Evolutionary conservation across 2,888 invertebrate genomes (phyloP).

Genomic region (Synanthedon vespiformis): DNA sequence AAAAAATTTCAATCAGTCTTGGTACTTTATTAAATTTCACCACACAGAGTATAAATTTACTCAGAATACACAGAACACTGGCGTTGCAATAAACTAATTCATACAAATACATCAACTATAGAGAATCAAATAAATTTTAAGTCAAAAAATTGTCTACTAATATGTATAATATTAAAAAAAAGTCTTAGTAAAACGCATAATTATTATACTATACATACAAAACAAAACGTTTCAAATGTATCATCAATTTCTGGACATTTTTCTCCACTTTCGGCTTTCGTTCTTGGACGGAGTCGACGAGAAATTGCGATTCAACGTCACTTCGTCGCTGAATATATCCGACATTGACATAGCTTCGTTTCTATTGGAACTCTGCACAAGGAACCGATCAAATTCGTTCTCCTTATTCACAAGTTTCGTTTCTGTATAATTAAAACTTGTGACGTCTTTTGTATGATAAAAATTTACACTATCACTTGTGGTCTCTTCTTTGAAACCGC

Average conservation of each 20-base stretch:
- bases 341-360: slow-evolving; percentile 58
- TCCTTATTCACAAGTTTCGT: slow-evolving; percentile 44
- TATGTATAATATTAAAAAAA: not conserved
- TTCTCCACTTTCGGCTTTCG: slow-evolving; percentile 33
- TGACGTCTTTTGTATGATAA: slow-evolving; percentile 28
- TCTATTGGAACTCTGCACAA: slow-evolving; percentile 31
- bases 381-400: slow-evolving; percentile 42
- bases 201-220: not conserved
- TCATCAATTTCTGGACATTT: too few relatives aligned
- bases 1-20: slow-evolving; percentile 14
- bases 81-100: not conserved
- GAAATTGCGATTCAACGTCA: slow-evolving; percentile 59
- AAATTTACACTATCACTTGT: slow-evolving; percentile 51
- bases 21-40: slow-evolving; percentile 38
- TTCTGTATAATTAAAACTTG: slow-evolving; percentile 34
- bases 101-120: not conserved
- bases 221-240: too few relatives aligned
- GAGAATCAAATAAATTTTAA: not conserved
- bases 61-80: not conserved
- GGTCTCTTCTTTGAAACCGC: slow-evolving; percentile 60
- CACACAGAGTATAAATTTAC: slow-evolving; percentile 9
- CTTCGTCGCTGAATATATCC: slow-evolving; percentile 53
- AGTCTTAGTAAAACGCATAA: not conserved
- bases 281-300: slow-evolving; percentile 63
- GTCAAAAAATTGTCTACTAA: not conserved